Base-by-base conservation (phyloP, 2,113 vertebrate genomes). In the Cricetomys ansorgei region DNA sequence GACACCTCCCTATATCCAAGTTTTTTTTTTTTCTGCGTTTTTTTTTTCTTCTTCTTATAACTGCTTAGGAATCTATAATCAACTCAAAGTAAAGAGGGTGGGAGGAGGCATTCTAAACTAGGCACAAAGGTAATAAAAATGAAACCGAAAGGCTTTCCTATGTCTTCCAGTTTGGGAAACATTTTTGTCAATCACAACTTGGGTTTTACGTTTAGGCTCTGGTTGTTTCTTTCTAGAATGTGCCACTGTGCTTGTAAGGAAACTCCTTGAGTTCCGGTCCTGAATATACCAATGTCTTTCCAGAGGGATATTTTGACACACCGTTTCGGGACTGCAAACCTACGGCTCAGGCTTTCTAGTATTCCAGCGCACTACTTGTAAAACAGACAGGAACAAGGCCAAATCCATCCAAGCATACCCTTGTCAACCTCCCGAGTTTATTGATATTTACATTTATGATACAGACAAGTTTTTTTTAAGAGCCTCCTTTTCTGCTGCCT, bases 371-470 rank as follows among this genome's bases (percentile, higher is more conserved):
- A 77, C 90, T 85, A n/a, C 73, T 88, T 97, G 73, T 96, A 87
- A 94, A 96, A 70, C 92, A 92, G 88, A 77, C 81, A 86, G 77
- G 13, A 72, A 79, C 87, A 70, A 2, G 69, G 79, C n/a, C 93
- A 94, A 90, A 87, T 95, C 92, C 72, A 59, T 69, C 85, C 67
- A 77, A 92, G 88, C 80, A n/a, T 37, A 92, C 77, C 96, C 95
- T 88, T 91, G 81, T 95, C 94, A 95, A 79, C 88, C 80, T 94
- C 77, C 94, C 1, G 43, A 95, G 90, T 86, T 95, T 96, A 92
- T 92, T 97, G 96, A 92, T 97, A 97, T 96, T 97, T 97, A 94
- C 92, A 94, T 96, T 95, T 96, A 96, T 84, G 96, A 97, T 84
- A 94, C 91, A 96, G 88, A 89, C 69, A 88, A 23, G 62, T 80